These are phyloP conservation scores for Engystomops pustulosus DNA, from an alignment of 2,113 vertebrate species.

Conservation along the genomic window DNA sequence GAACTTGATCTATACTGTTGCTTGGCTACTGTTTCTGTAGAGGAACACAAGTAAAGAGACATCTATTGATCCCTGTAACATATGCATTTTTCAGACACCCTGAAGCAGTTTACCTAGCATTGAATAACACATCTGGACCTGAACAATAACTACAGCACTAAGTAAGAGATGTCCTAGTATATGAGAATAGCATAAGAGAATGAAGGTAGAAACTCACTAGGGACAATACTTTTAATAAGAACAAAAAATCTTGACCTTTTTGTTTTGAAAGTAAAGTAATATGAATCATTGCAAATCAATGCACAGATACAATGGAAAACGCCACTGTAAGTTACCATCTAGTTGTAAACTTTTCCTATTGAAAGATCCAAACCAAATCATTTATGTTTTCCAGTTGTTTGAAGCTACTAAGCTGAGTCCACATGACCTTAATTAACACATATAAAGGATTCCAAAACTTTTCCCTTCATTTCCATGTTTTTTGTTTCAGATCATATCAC, in stretches of 20 bases:
- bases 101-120: neutral
- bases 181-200: no score
- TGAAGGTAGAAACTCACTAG: no score
- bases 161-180: no score
- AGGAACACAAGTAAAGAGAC: neutral
- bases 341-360: constrained; percentile 11
- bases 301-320: constrained; percentile 18
- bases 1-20: neutral
- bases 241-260: neutral
- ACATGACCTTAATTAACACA: neutral
- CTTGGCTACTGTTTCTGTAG: neutral
- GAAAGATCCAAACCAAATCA: neutral
- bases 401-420: neutral
- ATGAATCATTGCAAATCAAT: neutral
- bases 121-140: neutral
- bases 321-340: neutral
- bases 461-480: neutral
- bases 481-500: neutral
- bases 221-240: neutral
- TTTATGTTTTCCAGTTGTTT: constrained; percentile 13
- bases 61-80: neutral
- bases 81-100: neutral
- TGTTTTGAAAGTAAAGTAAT: neutral
- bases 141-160: neutral
- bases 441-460: constrained; percentile 16